Conservation (phyloP, 2,113 vertebrate genomes). For the Prionailurus bengalensis region DNA sequence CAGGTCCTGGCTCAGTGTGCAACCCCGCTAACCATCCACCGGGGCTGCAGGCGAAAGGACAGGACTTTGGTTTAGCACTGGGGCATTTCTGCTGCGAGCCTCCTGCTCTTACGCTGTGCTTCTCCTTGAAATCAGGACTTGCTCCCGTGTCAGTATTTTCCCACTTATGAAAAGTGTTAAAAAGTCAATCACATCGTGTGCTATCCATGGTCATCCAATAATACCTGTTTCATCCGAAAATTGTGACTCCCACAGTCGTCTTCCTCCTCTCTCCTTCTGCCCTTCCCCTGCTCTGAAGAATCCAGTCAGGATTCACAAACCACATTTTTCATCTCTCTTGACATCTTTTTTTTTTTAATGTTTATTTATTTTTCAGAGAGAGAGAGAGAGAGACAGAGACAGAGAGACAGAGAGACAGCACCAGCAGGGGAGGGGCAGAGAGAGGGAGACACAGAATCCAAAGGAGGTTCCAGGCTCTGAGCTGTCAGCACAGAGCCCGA, state of each 20-base stretch:
- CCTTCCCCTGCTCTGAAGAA: neutral
- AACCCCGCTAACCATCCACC: rapidly evolving
- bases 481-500: too few relatives aligned
- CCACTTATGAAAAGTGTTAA: neutral
- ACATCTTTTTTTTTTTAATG: too few relatives aligned
- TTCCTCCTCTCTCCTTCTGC: neutral
- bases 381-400: too few relatives aligned
- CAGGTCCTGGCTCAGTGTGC: neutral
- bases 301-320: too few relatives aligned
- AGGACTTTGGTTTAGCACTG: neutral
- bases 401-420: too few relatives aligned
- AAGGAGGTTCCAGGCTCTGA: too few relatives aligned
- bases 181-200: neutral
- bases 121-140: neutral
- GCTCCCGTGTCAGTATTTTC: neutral
- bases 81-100: neutral
- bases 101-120: rapidly evolving
- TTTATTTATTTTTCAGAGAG: too few relatives aligned
- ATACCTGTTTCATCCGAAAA: neutral
- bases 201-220: rapidly evolving
- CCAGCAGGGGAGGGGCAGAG: too few relatives aligned
- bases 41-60: rapidly evolving
- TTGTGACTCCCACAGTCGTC: neutral
- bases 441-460: too few relatives aligned
- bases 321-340: neutral